Evolutionary conservation across 2,888 invertebrate species (phyloP).

Genomic region (Drosophila algonquin): DNA sequence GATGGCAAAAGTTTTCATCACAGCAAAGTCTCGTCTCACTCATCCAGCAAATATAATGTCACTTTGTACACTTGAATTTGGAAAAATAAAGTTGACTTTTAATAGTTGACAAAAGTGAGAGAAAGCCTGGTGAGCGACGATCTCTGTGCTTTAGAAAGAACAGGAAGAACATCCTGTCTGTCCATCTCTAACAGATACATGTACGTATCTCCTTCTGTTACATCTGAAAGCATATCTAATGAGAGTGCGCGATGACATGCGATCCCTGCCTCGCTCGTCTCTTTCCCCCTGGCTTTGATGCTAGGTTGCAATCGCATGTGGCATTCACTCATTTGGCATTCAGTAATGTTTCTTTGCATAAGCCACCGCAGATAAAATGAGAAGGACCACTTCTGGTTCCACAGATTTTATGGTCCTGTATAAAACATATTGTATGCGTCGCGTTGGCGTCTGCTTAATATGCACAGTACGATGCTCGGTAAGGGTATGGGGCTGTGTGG

Average conservation of each 20-base stretch:
- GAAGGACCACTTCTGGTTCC: conserved; percentile 18
- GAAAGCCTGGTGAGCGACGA: no score
- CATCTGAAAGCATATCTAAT: neutral
- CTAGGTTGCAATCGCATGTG: conserved; percentile 46
- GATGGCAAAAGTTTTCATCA: conserved; percentile 17
- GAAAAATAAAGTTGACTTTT: neutral
- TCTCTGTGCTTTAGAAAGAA: no score
- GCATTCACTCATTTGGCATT: conserved; percentile 65
- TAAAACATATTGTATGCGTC: conserved; percentile 29
- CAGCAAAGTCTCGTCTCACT: neutral
- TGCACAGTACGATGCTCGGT: conserved; percentile 10
- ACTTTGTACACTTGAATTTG: neutral
- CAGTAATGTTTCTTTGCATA: conserved; percentile 64
- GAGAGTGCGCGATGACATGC: neutral
- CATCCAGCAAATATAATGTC: neutral
- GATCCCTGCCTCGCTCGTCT: neutral
- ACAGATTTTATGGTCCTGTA: conserved; percentile 21
- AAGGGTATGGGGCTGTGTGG: conserved; percentile 11
- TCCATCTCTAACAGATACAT: neutral
- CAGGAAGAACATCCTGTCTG: neutral
- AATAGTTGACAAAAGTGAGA: neutral
- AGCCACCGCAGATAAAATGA: conserved; percentile 6
- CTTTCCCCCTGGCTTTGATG: conserved; percentile 19
- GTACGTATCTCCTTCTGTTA: neutral
- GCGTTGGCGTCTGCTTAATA: conserved; percentile 42